Conservation (phyloP, 2,888 invertebrate species). For the Drosophila suboccidentalis region DNA sequence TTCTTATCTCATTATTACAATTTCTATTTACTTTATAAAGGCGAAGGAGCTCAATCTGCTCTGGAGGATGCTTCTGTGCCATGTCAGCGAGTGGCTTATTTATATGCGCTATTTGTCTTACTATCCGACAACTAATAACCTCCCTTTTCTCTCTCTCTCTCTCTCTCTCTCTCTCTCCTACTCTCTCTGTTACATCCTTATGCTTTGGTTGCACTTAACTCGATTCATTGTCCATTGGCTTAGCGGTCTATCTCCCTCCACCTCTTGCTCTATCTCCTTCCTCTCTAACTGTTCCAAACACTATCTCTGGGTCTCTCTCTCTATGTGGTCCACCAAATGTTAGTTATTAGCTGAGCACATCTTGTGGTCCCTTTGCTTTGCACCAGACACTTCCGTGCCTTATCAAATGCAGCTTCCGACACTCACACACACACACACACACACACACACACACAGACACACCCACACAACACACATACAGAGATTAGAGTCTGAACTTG, state of each 20-base stretch:
- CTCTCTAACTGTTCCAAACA: too few species aligned
- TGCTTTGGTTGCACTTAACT: conserved; percentile 49
- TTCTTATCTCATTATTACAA: conserved; percentile 78
- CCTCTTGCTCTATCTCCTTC: neutral
- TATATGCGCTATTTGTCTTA: conserved; percentile 77
- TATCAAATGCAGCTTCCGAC: conserved; percentile 69
- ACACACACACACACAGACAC: conserved; percentile 3
- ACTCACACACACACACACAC: conserved; percentile 15
- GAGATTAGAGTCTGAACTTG: conserved; percentile 55
- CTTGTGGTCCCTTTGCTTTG: conserved; percentile 40
- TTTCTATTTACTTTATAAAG: conserved; percentile 71
- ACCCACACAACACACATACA: neutral
- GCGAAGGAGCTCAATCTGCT: conserved; percentile 15
- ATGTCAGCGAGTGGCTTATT: conserved; percentile 65
- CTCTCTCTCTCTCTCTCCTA: neutral
- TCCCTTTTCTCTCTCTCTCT: conserved; percentile 22
- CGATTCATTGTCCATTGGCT: conserved; percentile 53
- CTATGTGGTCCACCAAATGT: conserved; percentile 24
- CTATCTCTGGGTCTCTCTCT: neutral
- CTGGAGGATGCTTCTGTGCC: conserved; percentile 7
- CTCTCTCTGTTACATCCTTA: conserved; percentile 17
- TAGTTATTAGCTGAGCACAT: conserved; percentile 38
- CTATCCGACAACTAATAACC: conserved; percentile 71
- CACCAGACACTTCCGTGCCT: conserved; percentile 62
- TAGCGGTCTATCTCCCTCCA: conserved; percentile 39